phyloP scores from a whole-genome alignment of 2,797 vertebrate species.

The Dicrostonyx torquatus region DNA sequence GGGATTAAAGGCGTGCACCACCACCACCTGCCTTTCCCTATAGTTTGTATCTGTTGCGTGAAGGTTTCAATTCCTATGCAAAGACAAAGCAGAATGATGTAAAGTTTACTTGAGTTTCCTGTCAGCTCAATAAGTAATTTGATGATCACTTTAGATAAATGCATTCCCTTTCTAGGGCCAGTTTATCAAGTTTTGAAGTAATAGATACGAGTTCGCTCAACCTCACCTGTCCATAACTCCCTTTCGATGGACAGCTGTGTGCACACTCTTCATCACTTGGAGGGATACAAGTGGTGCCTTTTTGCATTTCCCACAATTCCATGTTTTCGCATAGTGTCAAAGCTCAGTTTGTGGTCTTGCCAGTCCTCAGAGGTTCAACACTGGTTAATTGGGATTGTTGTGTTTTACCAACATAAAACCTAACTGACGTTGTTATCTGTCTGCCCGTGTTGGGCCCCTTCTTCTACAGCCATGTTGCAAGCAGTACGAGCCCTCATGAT shows the following conservation, averaged over 20 bases:
- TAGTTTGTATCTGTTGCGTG: background rate
- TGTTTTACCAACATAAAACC: background rate
- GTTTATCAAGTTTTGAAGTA: conserved; percentile 45
- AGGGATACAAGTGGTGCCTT: background rate
- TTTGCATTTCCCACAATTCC: background rate
- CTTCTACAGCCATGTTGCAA: conserved; percentile 91
- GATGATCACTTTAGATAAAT: background rate
- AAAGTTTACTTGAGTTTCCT: background rate
- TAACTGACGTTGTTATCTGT: background rate
- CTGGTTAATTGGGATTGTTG: background rate
- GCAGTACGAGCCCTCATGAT: conserved; percentile 94
- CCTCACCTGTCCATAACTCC: background rate
- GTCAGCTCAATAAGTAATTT: background rate
- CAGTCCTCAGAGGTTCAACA: background rate
- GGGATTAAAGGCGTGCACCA: background rate
- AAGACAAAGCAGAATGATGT: background rate
- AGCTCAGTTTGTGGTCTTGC: background rate
- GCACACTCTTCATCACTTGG: background rate
- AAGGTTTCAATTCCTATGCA: background rate
- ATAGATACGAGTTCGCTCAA: conserved; percentile 5
- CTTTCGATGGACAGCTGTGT: background rate
- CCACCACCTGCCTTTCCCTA: background rate
- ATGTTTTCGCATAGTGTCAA: background rate
- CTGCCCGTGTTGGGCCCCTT: accelerated
- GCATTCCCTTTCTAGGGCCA: background rate